phyloP scores from a whole-genome alignment of 2,113 vertebrate genomes.

The Sterna hirundo region DNA sequence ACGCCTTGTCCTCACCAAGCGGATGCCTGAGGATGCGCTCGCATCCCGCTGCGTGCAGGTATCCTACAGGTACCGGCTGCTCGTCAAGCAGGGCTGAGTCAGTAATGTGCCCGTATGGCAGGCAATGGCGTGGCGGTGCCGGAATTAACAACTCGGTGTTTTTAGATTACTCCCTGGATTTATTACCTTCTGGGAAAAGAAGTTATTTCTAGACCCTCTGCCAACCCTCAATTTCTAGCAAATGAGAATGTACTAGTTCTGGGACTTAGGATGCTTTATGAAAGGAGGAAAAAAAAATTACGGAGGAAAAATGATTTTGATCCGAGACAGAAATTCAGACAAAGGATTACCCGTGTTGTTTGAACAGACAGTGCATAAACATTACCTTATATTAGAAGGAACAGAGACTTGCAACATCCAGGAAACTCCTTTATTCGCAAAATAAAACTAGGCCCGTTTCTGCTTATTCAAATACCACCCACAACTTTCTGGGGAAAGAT shows the following conservation, averaged over 20 bases:
- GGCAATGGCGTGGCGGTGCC: not conserved
- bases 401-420: slow-evolving; percentile 24
- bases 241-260: slow-evolving; percentile 66
- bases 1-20: not conserved
- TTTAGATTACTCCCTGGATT: slow-evolving; percentile 64
- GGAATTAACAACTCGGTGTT: slow-evolving; percentile 61
- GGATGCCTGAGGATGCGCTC: not conserved
- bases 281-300: not conserved
- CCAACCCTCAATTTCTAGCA: slow-evolving; percentile 63
- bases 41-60: not conserved
- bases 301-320: slow-evolving; percentile 58
- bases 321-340: slow-evolving; percentile 69
- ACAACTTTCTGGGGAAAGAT: slow-evolving; percentile 79
- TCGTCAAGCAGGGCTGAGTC: slow-evolving; percentile 6
- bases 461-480: slow-evolving; percentile 80
- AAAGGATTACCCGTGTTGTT: slow-evolving; percentile 47
- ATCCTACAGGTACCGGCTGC: not conserved
- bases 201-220: slow-evolving; percentile 70
- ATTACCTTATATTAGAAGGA: slow-evolving; percentile 34
- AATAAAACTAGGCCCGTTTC: slow-evolving; percentile 69
- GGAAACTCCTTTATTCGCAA: slow-evolving; percentile 65
- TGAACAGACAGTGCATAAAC: slow-evolving; percentile 65
- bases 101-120: not conserved
- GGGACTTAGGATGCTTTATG: slow-evolving; percentile 57
- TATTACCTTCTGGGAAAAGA: slow-evolving; percentile 60